Conservation (phyloP, 2,888 invertebrate species). For the Synergus laeviventris region DNA sequence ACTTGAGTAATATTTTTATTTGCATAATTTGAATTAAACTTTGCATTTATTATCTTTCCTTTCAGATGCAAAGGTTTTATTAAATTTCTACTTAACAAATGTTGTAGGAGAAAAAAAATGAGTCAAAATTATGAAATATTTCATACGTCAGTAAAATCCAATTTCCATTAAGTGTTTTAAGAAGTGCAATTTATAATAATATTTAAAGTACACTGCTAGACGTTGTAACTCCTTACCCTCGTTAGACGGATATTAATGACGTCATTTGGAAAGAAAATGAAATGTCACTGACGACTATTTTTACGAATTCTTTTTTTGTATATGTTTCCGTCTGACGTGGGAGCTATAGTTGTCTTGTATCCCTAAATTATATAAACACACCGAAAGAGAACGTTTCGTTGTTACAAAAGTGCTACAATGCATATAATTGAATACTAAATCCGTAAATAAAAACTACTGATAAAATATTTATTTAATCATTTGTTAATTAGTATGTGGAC, state of each 20-base stretch:
- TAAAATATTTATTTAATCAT: neutral
- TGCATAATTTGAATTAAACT: neutral
- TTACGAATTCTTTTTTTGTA: slow-evolving; percentile 8
- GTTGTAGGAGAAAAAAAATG: neutral
- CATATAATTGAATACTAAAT: neutral
- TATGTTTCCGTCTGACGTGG: slow-evolving; percentile 66
- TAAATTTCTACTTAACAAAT: neutral
- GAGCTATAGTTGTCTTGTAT: slow-evolving; percentile 72
- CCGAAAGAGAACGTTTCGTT: slow-evolving; percentile 37
- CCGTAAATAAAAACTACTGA: neutral
- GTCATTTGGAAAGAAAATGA: slow-evolving; percentile 17
- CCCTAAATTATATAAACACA: slow-evolving; percentile 39
- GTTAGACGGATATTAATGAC: slow-evolving; percentile 37
- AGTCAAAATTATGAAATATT: neutral
- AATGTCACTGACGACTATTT: slow-evolving; percentile 33
- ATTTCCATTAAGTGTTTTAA: neutral
- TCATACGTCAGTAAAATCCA: neutral
- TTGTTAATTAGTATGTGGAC: neutral
- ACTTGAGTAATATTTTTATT: neutral
- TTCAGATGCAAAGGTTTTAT: neutral
- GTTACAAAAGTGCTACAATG: neutral
- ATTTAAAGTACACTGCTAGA: slow-evolving; percentile 25
- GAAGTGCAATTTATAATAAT: slow-evolving; percentile 13
- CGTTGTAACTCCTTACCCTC: slow-evolving; percentile 38
- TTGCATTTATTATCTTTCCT: neutral